A percentile compares a stretch with the other conserved stretches of the same genome.
Conservation (phyloP, 2,113 vertebrate species). For the Steatornis caripensis region DNA sequence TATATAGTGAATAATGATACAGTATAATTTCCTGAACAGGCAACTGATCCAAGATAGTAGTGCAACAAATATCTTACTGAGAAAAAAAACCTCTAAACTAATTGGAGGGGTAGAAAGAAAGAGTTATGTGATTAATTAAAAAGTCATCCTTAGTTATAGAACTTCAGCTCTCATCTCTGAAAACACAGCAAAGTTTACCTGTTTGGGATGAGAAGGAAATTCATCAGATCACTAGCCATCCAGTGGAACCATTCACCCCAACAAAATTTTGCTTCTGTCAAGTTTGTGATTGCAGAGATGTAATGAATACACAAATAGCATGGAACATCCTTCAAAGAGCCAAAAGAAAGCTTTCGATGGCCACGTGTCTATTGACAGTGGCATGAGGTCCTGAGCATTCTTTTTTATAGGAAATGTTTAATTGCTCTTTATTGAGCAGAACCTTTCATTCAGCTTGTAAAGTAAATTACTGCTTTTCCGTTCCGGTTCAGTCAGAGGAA, state of each 20-base stretch:
- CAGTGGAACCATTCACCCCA: not conserved
- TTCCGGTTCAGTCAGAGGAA: conserved; percentile 50
- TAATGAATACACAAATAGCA: not conserved
- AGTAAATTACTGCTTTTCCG: conserved; percentile 60
- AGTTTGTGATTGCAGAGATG: not conserved
- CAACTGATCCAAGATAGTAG: not conserved
- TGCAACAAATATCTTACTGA: not conserved
- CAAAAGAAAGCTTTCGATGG: not conserved
- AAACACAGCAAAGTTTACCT: not conserved
- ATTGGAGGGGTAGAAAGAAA: not conserved
- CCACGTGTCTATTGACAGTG: not conserved
- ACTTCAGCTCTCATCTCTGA: not conserved
- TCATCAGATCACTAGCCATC: not conserved
- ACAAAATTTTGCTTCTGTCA: not conserved
- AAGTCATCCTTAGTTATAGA: no score
- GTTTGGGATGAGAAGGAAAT: not conserved
- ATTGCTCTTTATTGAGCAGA: conserved; percentile 76
- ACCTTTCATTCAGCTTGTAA: conserved; percentile 72
- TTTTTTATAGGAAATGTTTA: conserved; percentile 68
- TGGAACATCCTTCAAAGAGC: not conserved
- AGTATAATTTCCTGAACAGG: not conserved
- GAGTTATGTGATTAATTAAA: not conserved
- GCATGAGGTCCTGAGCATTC: conserved; percentile 5
- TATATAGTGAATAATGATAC: not conserved
- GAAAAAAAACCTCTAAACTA: not conserved